phyloP scores from a whole-genome alignment of 1,140 invertebrate species.

The Eumeta japonica region DNA sequence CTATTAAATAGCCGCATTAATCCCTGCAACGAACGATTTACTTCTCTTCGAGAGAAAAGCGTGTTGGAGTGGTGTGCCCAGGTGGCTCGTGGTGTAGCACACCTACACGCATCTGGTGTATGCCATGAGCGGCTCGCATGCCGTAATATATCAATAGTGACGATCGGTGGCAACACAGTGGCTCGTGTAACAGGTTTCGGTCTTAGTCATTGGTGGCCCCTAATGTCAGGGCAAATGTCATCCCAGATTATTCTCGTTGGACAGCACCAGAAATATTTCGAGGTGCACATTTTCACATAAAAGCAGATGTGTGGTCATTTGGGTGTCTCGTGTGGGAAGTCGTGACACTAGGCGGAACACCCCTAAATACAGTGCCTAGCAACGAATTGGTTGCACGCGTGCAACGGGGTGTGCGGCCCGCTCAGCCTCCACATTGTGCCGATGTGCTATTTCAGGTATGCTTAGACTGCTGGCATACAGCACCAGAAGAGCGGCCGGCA shows the following conservation, averaged over 20 bases:
- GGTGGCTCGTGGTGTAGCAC: constrained; percentile 67
- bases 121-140: constrained; percentile 71
- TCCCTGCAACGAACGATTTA: constrained; percentile 63
- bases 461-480: constrained; percentile 81
- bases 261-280: constrained; percentile 73
- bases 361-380: constrained; percentile 67
- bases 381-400: constrained; percentile 71
- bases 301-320: constrained; percentile 82
- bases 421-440: constrained; percentile 69
- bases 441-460: constrained; percentile 81
- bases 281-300: constrained; percentile 63
- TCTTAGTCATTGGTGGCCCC: constrained; percentile 49
- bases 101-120: constrained; percentile 63
- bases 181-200: constrained; percentile 76
- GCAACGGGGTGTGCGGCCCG: constrained; percentile 66
- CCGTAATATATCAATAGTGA: constrained; percentile 67
- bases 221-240: constrained; percentile 59
- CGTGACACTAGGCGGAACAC: constrained; percentile 78
- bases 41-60: constrained; percentile 62
- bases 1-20: constrained; percentile 65
- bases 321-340: constrained; percentile 82
- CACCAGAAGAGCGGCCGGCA: constrained; percentile 73
- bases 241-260: constrained; percentile 75
- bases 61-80: constrained; percentile 60
- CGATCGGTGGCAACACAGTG: constrained; percentile 59